phyloP scores from a whole-genome alignment of 2,113 vertebrate species.

The Daubentonia madagascariensis region DNA sequence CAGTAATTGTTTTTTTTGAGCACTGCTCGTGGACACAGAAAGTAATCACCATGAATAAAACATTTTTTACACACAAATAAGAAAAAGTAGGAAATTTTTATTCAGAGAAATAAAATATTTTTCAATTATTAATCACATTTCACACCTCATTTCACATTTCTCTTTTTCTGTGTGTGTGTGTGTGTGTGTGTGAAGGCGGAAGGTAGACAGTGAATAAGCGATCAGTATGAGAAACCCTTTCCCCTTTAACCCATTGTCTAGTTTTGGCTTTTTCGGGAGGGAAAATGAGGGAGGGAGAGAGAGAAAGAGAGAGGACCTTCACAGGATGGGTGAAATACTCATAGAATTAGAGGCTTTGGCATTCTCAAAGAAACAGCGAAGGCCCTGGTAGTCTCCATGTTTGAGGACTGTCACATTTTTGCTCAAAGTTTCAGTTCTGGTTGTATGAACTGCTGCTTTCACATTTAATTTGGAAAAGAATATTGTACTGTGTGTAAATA shows the following conservation, averaged over 20 bases:
- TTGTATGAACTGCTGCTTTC: not conserved
- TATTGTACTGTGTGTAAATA: constrained; percentile 26
- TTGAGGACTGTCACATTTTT: not conserved
- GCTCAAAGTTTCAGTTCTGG: not conserved
- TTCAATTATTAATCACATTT: not conserved
- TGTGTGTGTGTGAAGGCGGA: too few species aligned
- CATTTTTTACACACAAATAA: not conserved
- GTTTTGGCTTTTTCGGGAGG: not conserved
- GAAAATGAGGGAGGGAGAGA: fast-evolving
- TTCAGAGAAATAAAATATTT: not conserved
- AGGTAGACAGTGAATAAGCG: not conserved
- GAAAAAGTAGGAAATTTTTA: not conserved
- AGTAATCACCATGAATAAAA: not conserved
- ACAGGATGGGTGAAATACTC: not conserved
- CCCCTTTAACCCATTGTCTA: not conserved
- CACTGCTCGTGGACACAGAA: not conserved
- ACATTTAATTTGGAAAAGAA: constrained; percentile 30
- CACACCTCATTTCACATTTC: not conserved
- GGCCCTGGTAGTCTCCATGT: not conserved
- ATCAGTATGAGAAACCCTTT: not conserved
- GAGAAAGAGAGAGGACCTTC: not conserved
- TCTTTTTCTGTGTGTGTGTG: not conserved
- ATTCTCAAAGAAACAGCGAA: not conserved
- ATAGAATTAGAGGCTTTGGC: not conserved
- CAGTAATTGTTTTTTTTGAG: not conserved